phyloP scores from a whole-genome alignment of 1,140 invertebrate species.

The Formica exsecta region DNA sequence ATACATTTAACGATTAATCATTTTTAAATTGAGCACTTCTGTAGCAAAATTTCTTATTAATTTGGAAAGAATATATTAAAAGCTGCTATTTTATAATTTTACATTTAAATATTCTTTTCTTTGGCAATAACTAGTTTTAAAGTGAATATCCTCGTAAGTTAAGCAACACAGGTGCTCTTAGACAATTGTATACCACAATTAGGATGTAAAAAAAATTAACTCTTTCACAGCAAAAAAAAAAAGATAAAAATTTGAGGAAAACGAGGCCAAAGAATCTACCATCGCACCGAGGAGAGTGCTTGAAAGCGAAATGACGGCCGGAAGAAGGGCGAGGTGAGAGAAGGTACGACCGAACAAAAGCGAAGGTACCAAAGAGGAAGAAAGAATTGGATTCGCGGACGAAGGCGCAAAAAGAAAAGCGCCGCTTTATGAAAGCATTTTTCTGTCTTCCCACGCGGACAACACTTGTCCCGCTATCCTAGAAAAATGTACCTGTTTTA shows the following conservation, averaged over 20 bases:
- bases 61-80: neutral
- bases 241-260: slow-evolving; percentile 37
- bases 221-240: neutral
- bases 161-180: neutral
- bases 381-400: slow-evolving; percentile 62
- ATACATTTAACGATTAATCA: neutral
- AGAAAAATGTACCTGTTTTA: slow-evolving; percentile 20
- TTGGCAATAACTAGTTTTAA: neutral
- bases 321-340: slow-evolving; percentile 39
- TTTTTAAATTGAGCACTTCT: neutral
- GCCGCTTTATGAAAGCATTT: slow-evolving; percentile 70
- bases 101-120: neutral
- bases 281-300: slow-evolving; percentile 19
- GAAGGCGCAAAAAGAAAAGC: slow-evolving; percentile 62
- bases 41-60: neutral
- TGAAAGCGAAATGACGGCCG: slow-evolving; percentile 43
- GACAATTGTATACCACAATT: neutral
- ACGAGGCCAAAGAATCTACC: slow-evolving; percentile 1
- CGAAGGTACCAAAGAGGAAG: slow-evolving; percentile 46
- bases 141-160: slow-evolving; percentile 12
- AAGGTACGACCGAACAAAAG: slow-evolving; percentile 60
- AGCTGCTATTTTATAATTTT: neutral
- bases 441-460: slow-evolving; percentile 41
- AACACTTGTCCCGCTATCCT: slow-evolving; percentile 46
- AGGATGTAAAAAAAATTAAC: slow-evolving; percentile 33